Percentiles rank a stretch among this genome's conserved stretches.
These are phyloP conservation scores for Decapterus maruadsi DNA, from an alignment of 2,797 vertebrate genomes.

Conservation along the genomic window DNA sequence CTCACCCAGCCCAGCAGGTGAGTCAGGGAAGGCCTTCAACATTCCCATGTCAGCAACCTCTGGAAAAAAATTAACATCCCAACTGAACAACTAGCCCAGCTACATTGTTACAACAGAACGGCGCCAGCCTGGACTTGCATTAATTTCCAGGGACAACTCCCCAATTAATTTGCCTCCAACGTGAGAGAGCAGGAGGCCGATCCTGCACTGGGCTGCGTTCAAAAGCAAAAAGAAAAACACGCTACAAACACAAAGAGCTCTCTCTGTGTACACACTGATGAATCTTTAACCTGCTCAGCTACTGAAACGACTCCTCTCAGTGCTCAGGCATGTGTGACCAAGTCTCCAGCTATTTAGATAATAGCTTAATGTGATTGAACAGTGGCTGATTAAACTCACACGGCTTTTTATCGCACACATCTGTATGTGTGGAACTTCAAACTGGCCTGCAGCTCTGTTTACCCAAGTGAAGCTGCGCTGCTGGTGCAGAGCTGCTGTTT, in stretches of 20 bases:
- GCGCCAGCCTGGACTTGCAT: constrained; percentile 71
- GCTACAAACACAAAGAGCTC: not conserved
- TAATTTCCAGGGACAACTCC: constrained; percentile 64
- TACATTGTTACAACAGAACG: not conserved
- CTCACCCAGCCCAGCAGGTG: constrained; percentile 19
- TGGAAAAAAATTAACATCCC: constrained; percentile 36
- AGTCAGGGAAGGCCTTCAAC: constrained; percentile 53
- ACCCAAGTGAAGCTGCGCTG: not conserved
- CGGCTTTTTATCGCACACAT: not conserved
- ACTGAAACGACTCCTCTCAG: constrained; percentile 44
- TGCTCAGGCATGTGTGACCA: constrained; percentile 35
- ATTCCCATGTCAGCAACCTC: constrained; percentile 50
- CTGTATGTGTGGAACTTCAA: not conserved
- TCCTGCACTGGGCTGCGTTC: not conserved
- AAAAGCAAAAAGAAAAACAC: not conserved
- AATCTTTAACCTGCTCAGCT: constrained; percentile 76
- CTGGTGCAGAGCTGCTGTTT: constrained; percentile 27
- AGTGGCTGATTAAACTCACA: not conserved
- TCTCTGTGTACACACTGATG: constrained; percentile 68
- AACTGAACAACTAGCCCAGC: not conserved
- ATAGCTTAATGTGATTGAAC: not conserved
- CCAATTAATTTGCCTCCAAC: constrained; percentile 52
- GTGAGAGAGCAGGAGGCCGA: constrained; percentile 11
- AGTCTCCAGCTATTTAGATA: constrained; percentile 18
- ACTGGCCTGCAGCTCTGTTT: not conserved